Percentiles rank a stretch among this genome's conserved stretches.
Evolutionary conservation across 64 coral and sea anemone genomes (phyloP).

Genomic region (Montipora capricornis): DNA sequence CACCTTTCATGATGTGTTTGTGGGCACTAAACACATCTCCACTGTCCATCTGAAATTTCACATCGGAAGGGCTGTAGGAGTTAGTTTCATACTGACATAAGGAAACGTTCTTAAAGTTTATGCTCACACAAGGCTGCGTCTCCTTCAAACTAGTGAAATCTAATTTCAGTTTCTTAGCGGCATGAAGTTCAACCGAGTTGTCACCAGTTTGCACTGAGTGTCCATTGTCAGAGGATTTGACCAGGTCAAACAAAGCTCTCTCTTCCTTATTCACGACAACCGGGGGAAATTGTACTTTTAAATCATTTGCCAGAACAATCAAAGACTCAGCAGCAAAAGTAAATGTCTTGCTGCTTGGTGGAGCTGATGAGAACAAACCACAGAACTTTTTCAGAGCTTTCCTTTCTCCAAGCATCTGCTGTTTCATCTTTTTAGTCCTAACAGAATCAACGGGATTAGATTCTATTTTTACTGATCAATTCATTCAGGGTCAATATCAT

Average conservation of each 20-base stretch:
- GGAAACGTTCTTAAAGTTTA: background rate
- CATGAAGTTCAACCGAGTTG: background rate
- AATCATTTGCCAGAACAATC: conserved; percentile 48
- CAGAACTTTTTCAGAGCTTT: conserved; percentile 35
- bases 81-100: conserved; percentile 35
- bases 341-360: conserved; percentile 27
- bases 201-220: background rate
- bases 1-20: background rate
- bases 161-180: background rate
- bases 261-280: background rate
- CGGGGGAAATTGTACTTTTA: conserved; percentile 1
- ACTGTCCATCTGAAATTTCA: conserved; percentile 38
- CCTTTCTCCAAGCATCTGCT: conserved; percentile 49
- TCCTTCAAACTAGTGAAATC: background rate
- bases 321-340: conserved; percentile 40
- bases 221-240: background rate
- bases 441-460: background rate
- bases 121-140: background rate
- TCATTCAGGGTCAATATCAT: no score
- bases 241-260: background rate
- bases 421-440: conserved; percentile 56
- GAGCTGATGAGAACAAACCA: conserved; percentile 14
- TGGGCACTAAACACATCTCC: conserved; percentile 29
- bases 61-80: background rate
- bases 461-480: no score